A percentile compares a stretch with the other conserved stretches of the same genome.
These are phyloP conservation scores for Prosapia bicincta DNA, from an alignment of 2,888 invertebrate genomes.

Conservation along the genomic window DNA sequence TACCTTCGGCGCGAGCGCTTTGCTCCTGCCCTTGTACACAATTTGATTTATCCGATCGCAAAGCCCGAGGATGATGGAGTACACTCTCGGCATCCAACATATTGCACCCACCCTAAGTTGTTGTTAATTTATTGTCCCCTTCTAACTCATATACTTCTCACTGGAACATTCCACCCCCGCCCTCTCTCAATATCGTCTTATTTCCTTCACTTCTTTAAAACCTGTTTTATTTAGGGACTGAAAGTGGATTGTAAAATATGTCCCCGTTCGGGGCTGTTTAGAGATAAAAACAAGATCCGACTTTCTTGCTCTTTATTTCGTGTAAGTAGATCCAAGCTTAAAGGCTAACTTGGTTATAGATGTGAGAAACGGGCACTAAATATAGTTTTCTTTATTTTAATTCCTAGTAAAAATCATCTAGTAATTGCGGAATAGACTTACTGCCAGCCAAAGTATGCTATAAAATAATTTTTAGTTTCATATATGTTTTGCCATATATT, in stretches of 20 bases:
- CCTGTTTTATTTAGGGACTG: not conserved
- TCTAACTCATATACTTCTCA: slow-evolving; percentile 14
- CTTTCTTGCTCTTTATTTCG: not conserved
- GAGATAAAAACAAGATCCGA: not conserved
- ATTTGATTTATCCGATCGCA: not conserved
- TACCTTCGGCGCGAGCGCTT: too few species aligned
- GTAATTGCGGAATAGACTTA: too few species aligned
- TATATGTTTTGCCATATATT: too few species aligned
- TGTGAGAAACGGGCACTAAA: too few species aligned
- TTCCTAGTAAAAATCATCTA: too few species aligned
- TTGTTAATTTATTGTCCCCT: slow-evolving; percentile 28
- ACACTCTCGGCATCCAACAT: slow-evolving; percentile 24
- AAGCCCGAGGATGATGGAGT: slow-evolving; percentile 14
- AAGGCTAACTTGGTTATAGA: too few species aligned
- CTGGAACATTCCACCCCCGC: slow-evolving; percentile 3
- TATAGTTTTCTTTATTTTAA: too few species aligned
- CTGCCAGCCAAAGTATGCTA: too few species aligned
- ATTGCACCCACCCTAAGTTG: slow-evolving; percentile 25
- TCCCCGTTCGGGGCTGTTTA: not conserved
- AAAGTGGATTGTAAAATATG: not conserved
- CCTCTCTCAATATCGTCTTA: not conserved
- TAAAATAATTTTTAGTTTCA: too few species aligned
- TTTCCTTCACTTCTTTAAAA: not conserved
- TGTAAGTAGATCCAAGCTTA: too few species aligned
- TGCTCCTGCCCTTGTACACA: not conserved